Evolutionary conservation across 2,888 invertebrate genomes (phyloP), one percentile per base, ranked within the genome.

Genomic region (Himalopsyche kuldschensis): DNA sequence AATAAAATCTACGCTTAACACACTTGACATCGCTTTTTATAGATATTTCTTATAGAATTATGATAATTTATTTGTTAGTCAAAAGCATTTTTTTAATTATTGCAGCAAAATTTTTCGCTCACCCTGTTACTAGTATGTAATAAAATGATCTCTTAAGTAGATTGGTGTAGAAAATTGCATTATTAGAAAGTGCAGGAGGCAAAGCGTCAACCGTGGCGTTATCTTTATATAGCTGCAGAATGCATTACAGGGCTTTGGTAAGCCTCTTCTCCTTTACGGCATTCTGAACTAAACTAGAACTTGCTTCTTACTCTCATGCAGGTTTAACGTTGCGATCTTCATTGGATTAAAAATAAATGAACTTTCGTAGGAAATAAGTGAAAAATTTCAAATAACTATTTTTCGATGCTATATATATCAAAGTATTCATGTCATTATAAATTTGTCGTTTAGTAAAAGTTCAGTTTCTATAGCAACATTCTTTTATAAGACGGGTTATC

Each of bases 131-230:
- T 55, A 55, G 55, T 55, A 55, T 55, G 32, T 75, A 31, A 78
- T 78, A 78, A 82, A 77, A 82, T 78, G 82, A 82, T 82, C 78
- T 24, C 78, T 20, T 78, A 78, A 78, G 82, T 82, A 78, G 78
- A 83, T 83, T 81, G 76, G 24, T 30, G 77, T 48, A 76, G 80
- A 63, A 83, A 83, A 83, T 83, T 83, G 81, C 81, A 83, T 83
- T 83, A 83, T 83, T 47, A 83, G 80, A 80, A 69, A 83, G 78
- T 78, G 83, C 81, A 80, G 78, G n/a, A 31, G 79, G 30, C 63
- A 15, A 75, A 41, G 32, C 63, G 63, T 80, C 79, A 80, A 75
- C 76, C 69, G 75, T 77, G 76, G 69, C 80, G 76, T 81, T 46
- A 81, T 81, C 81, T 76, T 27, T 63, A 46, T 78, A 78, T 78